Evolutionary conservation across 2,113 vertebrate species (phyloP), one percentile per base, ranked within the genome.

Genomic region (Butorides virescens): DNA sequence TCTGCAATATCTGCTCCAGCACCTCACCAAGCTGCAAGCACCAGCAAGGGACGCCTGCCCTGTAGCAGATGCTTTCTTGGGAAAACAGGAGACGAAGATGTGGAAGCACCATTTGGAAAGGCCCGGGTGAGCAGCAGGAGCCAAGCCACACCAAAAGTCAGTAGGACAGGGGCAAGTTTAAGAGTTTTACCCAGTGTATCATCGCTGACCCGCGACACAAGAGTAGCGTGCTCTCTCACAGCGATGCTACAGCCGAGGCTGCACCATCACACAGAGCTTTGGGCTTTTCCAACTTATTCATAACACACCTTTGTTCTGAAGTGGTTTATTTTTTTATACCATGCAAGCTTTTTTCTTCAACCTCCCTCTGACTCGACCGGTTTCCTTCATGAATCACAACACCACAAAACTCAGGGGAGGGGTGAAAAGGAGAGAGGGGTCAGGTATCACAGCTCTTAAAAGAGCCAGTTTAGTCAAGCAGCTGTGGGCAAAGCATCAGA

Each of bases 171-270:
- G 21, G 13, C 0, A 44, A 16, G 26, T 50, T 70, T 55, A 37
- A 63, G 47, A 86, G 23, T 10, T 59, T 55, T 44, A 58, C 15
- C 17, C 12, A 5, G 6, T 2, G 2, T 7, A 59, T 30, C 3
- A 0, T 21, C 50, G 47, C 42, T 19, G 9, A 17, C 6, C 6
- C 2, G 0, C 0, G 22, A 25, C 17, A 42, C 4, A 27, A 17
- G 22, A 26, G 17, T 0, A 10, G 5, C 0, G 2, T 5, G 32
- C 39, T 11, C 29, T 73, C 7, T 0, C 17, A 10, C 65, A 78
- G 80, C 14, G 1, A 37, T 19, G 26, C 23, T 36, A 27, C 36
- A 49, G 84, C 18, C 66, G 59, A 56, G 58, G 44, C 32, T 36
- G 39, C 4, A 1, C 39, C 11, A 4, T 25, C 70, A 58, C 49